These are phyloP conservation scores for Drosophila guanche DNA, from an alignment of 1,140 invertebrate species.

Conservation along the genomic window DNA sequence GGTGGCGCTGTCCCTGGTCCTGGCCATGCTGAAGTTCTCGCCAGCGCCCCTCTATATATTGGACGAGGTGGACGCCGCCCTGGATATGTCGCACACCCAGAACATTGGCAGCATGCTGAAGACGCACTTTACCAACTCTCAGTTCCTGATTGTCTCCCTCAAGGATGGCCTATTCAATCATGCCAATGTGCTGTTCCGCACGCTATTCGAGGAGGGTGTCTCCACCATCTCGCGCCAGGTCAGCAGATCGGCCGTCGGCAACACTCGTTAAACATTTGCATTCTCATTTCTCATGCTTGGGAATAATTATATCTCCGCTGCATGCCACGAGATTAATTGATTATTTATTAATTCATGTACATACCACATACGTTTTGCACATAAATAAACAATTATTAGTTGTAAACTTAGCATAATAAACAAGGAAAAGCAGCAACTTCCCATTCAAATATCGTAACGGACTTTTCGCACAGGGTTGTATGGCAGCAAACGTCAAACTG, in stretches of 20 bases:
- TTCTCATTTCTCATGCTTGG: neutral
- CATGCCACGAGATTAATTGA: no score
- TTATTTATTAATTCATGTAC: no score
- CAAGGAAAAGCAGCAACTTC: no score
- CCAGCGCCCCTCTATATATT: constrained; percentile 99
- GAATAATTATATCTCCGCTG: neutral
- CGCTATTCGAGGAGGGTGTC: constrained; percentile 97
- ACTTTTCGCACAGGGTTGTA: constrained; percentile 49
- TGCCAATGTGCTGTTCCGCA: constrained; percentile 98
- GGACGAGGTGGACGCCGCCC: constrained; percentile 99
- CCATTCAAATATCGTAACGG: constrained; percentile 12
- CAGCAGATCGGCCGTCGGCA: constrained; percentile 37
- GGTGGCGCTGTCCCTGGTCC: constrained; percentile 97
- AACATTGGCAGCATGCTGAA: constrained; percentile 99
- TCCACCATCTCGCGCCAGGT: constrained; percentile 92
- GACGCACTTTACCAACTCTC: constrained; percentile 95
- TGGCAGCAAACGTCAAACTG: constrained; percentile 64
- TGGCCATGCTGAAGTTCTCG: constrained; percentile 98
- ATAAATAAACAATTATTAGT: no score
- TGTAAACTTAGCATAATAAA: no score
- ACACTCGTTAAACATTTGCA: constrained; percentile 35
- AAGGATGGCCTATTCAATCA: constrained; percentile 99
- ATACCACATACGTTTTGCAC: no score
- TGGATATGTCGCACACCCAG: constrained; percentile 99
- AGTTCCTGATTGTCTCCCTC: constrained; percentile 99